Percentiles rank a stretch among this genome's conserved stretches.
phyloP scores from a whole-genome alignment of 2,797 vertebrate species.

The Notolepis coatsorum region DNA sequence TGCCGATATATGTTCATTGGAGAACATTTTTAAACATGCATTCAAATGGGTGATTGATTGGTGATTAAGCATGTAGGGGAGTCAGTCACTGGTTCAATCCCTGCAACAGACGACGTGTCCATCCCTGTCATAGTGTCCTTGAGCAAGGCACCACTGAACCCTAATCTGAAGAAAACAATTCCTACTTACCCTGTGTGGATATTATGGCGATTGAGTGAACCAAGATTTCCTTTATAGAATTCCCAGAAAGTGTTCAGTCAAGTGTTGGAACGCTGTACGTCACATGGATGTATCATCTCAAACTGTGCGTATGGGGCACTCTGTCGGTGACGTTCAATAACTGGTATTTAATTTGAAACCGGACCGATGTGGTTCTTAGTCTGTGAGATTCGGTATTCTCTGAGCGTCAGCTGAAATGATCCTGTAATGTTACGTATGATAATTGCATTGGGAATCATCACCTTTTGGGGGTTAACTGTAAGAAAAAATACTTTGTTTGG shows the following conservation, averaged over 20 bases:
- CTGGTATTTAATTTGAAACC: too few species aligned
- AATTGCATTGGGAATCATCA: conserved; percentile 27
- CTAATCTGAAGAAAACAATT: not conserved
- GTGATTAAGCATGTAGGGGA: too few species aligned
- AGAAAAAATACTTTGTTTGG: conserved; percentile 21
- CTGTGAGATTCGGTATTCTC: not conserved
- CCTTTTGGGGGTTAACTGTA: conserved; percentile 18
- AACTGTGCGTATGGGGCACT: too few species aligned
- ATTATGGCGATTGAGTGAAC: not conserved
- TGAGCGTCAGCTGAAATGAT: too few species aligned
- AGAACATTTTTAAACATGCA: too few species aligned
- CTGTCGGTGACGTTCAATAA: too few species aligned
- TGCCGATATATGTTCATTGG: too few species aligned
- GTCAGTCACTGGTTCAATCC: too few species aligned
- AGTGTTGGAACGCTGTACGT: not conserved
- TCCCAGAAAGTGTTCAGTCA: not conserved
- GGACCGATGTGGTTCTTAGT: not conserved
- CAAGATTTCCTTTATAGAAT: not conserved
- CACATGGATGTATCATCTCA: not conserved
- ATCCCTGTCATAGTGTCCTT: too few species aligned
- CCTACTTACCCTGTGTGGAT: not conserved
- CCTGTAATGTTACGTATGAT: not conserved
- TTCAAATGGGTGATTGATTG: too few species aligned
- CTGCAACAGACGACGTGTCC: too few species aligned
- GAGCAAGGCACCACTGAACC: too few species aligned